Evolutionary conservation across 2,888 invertebrate genomes (phyloP).

Genomic region (Tortricodes alternella): DNA sequence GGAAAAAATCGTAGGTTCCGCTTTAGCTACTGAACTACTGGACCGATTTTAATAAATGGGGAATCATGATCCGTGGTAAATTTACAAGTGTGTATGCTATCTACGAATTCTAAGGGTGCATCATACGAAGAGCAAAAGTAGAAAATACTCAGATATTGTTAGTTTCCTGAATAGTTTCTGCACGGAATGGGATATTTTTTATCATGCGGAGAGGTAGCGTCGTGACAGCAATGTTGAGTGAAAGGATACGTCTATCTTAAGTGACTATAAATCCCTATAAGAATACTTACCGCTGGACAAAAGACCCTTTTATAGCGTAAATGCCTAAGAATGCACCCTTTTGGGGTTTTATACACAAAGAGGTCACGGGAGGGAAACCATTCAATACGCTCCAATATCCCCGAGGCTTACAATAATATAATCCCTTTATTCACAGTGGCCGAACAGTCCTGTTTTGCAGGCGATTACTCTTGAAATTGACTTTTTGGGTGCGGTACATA

Average conservation of each 20-base stretch:
- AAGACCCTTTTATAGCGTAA: conserved; percentile 7
- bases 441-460: background rate
- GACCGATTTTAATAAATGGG: no score
- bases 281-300: background rate
- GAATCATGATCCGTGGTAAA: no score
- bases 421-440: background rate
- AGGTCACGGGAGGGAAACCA: background rate
- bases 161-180: no score
- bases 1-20: no score
- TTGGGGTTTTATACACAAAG: conserved; percentile 14
- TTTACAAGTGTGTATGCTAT: no score
- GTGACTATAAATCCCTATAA: background rate
- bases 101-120: no score
- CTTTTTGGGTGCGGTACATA: conserved; percentile 11
- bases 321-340: conserved; percentile 22
- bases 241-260: background rate
- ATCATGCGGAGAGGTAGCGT: background rate
- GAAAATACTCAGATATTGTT: no score
- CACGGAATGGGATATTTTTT: no score
- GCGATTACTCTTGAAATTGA: background rate
- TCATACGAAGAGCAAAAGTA: no score
- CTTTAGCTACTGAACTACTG: no score
- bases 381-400: conserved; percentile 4
- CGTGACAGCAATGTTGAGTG: no score
- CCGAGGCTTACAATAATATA: background rate